Conservation (phyloP, 2,888 invertebrate genomes). For the Drosophila greeni region DNA sequence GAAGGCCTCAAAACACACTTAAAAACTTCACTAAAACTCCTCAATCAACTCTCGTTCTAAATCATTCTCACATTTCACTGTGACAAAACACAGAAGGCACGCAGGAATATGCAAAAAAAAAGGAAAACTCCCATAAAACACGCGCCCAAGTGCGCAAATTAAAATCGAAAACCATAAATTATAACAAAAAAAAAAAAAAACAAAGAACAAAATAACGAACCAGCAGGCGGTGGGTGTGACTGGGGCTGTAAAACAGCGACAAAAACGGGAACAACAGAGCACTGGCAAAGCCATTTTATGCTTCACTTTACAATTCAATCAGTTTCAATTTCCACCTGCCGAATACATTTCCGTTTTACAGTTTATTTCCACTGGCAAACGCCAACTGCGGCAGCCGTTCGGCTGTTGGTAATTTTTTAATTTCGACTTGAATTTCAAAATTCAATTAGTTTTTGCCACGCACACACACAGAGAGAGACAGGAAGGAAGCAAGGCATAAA, state of each 20-base stretch:
- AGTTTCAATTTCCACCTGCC: conserved; percentile 73
- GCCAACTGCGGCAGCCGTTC: conserved; percentile 16
- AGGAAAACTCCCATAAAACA: conserved; percentile 53
- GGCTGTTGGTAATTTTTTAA: conserved; percentile 66
- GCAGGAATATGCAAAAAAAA: conserved; percentile 47
- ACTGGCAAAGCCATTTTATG: conserved; percentile 58
- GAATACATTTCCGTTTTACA: conserved; percentile 69
- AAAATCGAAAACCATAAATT: conserved; percentile 68
- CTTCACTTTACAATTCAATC: conserved; percentile 70
- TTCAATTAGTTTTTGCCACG: conserved; percentile 61
- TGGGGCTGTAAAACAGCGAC: conserved; percentile 50
- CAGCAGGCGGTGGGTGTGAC: conserved; percentile 12
- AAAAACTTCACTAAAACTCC: background rate
- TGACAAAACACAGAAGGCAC: conserved; percentile 42
- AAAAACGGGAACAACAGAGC: conserved; percentile 33
- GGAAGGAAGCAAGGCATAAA: conserved; percentile 40
- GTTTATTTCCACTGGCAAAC: conserved; percentile 55
- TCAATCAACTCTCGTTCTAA: conserved; percentile 22
- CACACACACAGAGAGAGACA: conserved; percentile 1
- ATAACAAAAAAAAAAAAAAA: conserved; percentile 36
- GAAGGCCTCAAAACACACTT: too few relatives aligned
- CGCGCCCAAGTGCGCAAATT: conserved; percentile 57
- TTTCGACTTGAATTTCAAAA: conserved; percentile 66
- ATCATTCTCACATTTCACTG: conserved; percentile 28
- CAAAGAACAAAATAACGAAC: conserved; percentile 1